Conservation (phyloP, 2,113 vertebrate genomes). For the Lasiurus cinereus region DNA sequence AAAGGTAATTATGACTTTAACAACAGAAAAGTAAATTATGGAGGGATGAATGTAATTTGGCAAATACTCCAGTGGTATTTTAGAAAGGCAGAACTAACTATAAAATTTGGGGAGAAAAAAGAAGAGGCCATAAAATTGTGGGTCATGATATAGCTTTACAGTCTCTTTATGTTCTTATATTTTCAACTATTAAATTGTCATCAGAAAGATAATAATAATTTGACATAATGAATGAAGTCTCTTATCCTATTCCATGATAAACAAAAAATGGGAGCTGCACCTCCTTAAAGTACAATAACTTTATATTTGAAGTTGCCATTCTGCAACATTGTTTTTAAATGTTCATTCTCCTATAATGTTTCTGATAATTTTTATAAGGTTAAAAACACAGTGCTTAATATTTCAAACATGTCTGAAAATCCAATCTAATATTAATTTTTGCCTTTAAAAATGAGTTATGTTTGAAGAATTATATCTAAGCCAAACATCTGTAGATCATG, state of each 20-base stretch:
- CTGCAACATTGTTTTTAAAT: constrained; percentile 14
- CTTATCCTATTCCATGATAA: neutral
- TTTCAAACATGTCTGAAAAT: constrained; percentile 49
- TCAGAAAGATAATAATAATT: neutral
- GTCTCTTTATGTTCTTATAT: neutral
- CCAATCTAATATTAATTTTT: constrained; percentile 60
- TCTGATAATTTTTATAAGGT: constrained; percentile 28
- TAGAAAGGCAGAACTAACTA: neutral
- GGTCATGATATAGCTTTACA: neutral
- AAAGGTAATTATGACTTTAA: neutral
- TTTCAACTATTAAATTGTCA: neutral
- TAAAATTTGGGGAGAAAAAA: neutral
- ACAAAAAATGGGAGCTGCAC: neutral
- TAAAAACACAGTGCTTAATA: constrained; percentile 39
- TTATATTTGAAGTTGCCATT: constrained; percentile 46
- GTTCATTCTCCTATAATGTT: constrained; percentile 12
- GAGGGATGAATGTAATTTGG: neutral
- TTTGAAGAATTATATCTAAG: constrained; percentile 60
- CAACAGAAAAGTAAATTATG: neutral
- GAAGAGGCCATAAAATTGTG: neutral
- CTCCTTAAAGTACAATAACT: constrained; percentile 43
- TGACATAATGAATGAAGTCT: constrained; percentile 41
- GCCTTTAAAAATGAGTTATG: constrained; percentile 64
- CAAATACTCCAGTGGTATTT: constrained; percentile 11
- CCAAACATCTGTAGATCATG: constrained; percentile 51